A percentile compares a stretch with the other conserved stretches of the same genome.
These are phyloP conservation scores for Ctena decussata DNA, from an alignment of 2,888 invertebrate genomes.

Conservation along the genomic window DNA sequence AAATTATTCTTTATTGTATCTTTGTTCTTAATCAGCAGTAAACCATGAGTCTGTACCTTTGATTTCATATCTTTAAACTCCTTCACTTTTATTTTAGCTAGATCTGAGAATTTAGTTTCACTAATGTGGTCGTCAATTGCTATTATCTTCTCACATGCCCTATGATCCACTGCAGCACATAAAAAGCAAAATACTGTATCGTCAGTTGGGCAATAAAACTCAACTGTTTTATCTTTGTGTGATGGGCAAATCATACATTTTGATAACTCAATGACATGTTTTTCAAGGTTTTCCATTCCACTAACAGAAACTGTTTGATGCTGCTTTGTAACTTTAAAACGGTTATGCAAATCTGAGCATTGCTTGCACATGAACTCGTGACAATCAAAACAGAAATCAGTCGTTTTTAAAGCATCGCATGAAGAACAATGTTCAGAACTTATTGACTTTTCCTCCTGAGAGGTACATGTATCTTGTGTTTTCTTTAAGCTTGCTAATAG, in stretches of 20 bases:
- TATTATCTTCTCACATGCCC: slow-evolving; percentile 5
- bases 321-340: neutral
- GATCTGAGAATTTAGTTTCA: neutral
- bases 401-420: neutral
- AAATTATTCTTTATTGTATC: neutral
- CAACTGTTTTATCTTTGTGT: slow-evolving; percentile 12
- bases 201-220: slow-evolving; percentile 14
- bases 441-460: neutral
- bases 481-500: neutral
- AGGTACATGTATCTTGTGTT: too few relatives aligned
- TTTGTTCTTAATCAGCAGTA: neutral
- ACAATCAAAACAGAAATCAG: slow-evolving; percentile 4
- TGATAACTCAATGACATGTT: neutral
- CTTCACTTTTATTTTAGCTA: neutral
- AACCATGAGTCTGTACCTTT: neutral
- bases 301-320: neutral
- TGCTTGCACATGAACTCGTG: neutral
- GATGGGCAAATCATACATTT: slow-evolving; percentile 1
- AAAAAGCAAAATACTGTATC: neutral
- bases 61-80: neutral
- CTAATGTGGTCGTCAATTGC: neutral
- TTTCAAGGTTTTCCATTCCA: slow-evolving; percentile 4
- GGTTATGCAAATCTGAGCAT: neutral
- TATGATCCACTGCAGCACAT: slow-evolving; percentile 4
- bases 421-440: neutral